A percentile compares a stretch with the other conserved stretches of the same genome.
Conservation (phyloP, 2,797 vertebrate species). For the Molossus molossus region DNA sequence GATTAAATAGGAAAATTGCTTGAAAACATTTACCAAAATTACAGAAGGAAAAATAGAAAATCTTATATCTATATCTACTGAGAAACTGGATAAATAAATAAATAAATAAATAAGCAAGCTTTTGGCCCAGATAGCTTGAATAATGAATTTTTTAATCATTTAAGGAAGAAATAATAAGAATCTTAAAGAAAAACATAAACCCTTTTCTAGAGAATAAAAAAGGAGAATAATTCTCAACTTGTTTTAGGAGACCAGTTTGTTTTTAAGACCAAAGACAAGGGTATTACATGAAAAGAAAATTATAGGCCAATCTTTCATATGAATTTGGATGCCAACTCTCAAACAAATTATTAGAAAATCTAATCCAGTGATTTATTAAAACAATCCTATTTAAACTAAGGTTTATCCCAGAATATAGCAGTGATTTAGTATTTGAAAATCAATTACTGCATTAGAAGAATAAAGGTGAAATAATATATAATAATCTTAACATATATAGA, state of each 20-base stretch:
- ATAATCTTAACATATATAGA: background rate
- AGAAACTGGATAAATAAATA: background rate
- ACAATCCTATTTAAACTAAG: background rate
- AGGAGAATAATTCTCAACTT: background rate
- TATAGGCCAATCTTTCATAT: slow-evolving; percentile 12
- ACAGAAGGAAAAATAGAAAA: slow-evolving; percentile 1
- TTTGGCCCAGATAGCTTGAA: background rate
- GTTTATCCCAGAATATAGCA: background rate
- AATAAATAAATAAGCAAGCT: background rate
- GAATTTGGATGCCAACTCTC: background rate
- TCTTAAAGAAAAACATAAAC: background rate
- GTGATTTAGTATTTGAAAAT: slow-evolving; percentile 1
- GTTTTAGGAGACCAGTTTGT: background rate
- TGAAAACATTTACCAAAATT: slow-evolving; percentile 24
- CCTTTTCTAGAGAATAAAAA: background rate
- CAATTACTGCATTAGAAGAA: background rate
- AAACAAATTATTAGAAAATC: slow-evolving; percentile 17
- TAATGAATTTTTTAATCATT: background rate
- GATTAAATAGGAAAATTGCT: slow-evolving; percentile 9
- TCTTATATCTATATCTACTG: background rate
- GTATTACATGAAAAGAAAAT: background rate
- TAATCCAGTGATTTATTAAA: slow-evolving; percentile 49
- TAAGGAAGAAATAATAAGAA: slow-evolving; percentile 35
- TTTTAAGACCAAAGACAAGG: slow-evolving; percentile 42
- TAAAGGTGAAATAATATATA: background rate